Percentiles rank a stretch among this genome's conserved stretches.
Evolutionary conservation across 1,140 invertebrate genomes (phyloP).

Genomic region (Zeugodacus cucurbitae): DNA sequence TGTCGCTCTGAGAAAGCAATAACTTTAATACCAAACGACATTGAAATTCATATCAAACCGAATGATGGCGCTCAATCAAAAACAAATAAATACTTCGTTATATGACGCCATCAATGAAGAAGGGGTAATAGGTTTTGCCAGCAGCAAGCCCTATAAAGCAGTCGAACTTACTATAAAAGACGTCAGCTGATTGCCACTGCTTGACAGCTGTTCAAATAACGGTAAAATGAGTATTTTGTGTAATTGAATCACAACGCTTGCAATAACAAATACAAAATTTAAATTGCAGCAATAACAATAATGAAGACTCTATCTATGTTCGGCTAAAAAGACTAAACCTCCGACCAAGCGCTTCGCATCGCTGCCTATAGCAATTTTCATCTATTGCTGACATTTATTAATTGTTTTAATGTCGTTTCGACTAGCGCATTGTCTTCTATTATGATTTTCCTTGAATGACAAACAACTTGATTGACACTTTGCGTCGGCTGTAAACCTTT

Average conservation of each 20-base stretch:
- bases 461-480: not conserved
- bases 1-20: not conserved
- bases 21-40: not conserved
- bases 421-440: not conserved
- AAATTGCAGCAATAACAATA: not conserved
- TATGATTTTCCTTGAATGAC: not conserved
- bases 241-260: not conserved
- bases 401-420: not conserved
- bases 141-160: not conserved
- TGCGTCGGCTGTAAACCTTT: not conserved
- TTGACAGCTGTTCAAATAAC: not conserved
- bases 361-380: not conserved
- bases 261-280: not conserved
- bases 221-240: not conserved
- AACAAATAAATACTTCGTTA: not conserved
- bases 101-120: not conserved
- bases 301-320: not conserved
- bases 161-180: not conserved
- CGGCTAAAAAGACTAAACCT: too few species aligned
- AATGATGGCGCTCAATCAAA: not conserved
- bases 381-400: not conserved
- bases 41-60: not conserved
- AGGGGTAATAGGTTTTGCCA: not conserved
- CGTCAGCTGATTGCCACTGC: not conserved
- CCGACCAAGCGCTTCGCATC: not conserved